Percentiles rank a stretch among this genome's conserved stretches.
Conservation (phyloP, 2,797 vertebrate species). For the Rhynchotus rufescens region DNA sequence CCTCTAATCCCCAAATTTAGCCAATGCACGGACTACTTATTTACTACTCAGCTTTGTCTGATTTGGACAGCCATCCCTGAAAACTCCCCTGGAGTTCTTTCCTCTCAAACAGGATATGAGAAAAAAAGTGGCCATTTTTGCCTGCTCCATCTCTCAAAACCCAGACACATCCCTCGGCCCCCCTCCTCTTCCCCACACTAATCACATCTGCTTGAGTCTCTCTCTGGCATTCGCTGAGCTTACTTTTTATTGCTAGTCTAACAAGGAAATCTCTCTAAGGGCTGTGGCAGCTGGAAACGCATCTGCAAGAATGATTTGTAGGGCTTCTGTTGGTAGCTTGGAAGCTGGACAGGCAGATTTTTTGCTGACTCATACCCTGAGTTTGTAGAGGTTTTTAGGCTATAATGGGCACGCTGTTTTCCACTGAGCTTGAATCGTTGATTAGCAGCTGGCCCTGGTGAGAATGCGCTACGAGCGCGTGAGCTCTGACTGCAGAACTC, state of each 20-base stretch:
- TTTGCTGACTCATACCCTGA: neutral
- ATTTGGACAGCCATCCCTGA: neutral
- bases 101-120: neutral
- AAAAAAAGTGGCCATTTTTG: neutral
- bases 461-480: fast-evolving
- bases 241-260: neutral
- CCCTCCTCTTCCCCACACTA: neutral
- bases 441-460: neutral
- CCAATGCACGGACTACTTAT: neutral
- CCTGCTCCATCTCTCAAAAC: neutral
- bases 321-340: neutral
- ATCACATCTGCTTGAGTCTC: neutral
- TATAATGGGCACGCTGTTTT: neutral
- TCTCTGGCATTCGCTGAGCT: neutral
- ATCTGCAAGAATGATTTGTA: slow-evolving; percentile 9
- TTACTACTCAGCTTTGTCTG: neutral
- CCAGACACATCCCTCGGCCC: neutral
- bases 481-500: neutral
- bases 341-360: neutral
- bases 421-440: neutral
- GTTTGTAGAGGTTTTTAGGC: neutral
- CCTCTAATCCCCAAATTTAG: neutral
- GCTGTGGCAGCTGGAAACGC: slow-evolving; percentile 20
- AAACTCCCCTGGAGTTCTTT: neutral
- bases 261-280: neutral